Base-by-base conservation (phyloP, 1,140 invertebrate species). In the Coboldia fuscipes region DNA sequence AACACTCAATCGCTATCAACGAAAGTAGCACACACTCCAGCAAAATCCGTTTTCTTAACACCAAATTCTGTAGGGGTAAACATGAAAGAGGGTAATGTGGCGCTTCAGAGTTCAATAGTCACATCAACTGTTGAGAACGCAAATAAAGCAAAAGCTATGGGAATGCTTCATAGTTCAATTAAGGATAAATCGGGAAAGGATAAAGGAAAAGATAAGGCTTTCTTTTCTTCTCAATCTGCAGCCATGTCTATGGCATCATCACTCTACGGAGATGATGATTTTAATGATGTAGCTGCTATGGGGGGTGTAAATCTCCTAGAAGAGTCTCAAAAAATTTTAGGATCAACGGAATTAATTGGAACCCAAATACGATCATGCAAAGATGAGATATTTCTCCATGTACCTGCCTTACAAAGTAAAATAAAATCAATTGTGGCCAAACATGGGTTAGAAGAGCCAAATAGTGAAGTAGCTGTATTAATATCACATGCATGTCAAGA, bases 271-370 rank as follows among this genome's bases (percentile, higher is more conserved):
- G 85, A 92, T 54, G 86, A 93, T 59, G 86, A 92, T 54, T 94
- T 97, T 42, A 97, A 97, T 50, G 92, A 97, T 66, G 92, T 97
- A 1, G 90, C 92, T 16, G 90, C 90, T 5, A 97, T 97, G 92
- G 92, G 92, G 44, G 92, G 92, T 18, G 90, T 97, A n/a, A 97
- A 97, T 61, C 64, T 97, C 42, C 79, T 83, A 2, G 92, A 97
- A 60, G 92, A 97, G 61, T 81, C 79, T 33, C 86, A 93, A 51
- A 75, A 83, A 56, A 97, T 97, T 47, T 65, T 97, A 19, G 88
- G 89, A 3, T 84, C 84, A 3, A 89, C 88, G 4, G 89, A 96
- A 48, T 80, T 90, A 56, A 86, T 96, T 36, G 89, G 89, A 7
- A 89, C 88, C 1, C 89, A 96, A 58, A 92, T 94, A 36, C 57